Conservation (phyloP, 2,797 vertebrate genomes). For the Gastrophryne carolinensis region DNA sequence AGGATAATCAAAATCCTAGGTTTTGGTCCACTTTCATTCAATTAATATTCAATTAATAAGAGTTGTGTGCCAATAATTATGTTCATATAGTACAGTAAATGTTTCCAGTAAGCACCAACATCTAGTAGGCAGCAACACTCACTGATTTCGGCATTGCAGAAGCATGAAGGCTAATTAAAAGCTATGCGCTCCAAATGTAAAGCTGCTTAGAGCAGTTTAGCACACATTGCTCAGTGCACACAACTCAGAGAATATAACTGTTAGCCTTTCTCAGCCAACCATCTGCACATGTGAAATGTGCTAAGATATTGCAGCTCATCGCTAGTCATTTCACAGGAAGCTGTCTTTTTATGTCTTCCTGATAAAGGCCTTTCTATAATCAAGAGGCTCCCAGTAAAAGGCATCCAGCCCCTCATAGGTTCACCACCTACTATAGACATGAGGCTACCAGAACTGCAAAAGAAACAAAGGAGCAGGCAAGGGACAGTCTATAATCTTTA, state of each 20-base stretch:
- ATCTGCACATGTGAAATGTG: background rate
- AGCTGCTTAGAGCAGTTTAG: constrained; percentile 22
- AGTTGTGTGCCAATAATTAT: too few relatives aligned
- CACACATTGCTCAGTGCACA: background rate
- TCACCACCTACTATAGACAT: too few relatives aligned
- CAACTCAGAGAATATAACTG: background rate
- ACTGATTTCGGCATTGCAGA: constrained; percentile 31
- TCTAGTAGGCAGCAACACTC: constrained; percentile 13
- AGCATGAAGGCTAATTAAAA: constrained; percentile 37
- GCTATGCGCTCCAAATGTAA: constrained; percentile 32
- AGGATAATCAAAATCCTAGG: too few relatives aligned
- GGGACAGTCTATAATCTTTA: too few relatives aligned
- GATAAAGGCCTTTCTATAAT: background rate
- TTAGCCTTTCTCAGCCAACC: constrained; percentile 14
- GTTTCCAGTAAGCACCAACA: background rate
- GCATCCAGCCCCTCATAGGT: too few relatives aligned
- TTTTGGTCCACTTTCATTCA: too few relatives aligned
- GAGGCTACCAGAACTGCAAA: too few relatives aligned
- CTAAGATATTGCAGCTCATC: background rate
- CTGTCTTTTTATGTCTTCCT: background rate
- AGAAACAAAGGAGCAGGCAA: too few relatives aligned
- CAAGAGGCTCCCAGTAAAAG: background rate
- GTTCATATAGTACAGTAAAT: background rate
- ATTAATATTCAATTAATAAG: too few relatives aligned
- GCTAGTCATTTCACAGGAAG: background rate